These are phyloP conservation scores for Bradypodion pumilum DNA, from an alignment of 2,797 vertebrate species.

Conservation along the genomic window DNA sequence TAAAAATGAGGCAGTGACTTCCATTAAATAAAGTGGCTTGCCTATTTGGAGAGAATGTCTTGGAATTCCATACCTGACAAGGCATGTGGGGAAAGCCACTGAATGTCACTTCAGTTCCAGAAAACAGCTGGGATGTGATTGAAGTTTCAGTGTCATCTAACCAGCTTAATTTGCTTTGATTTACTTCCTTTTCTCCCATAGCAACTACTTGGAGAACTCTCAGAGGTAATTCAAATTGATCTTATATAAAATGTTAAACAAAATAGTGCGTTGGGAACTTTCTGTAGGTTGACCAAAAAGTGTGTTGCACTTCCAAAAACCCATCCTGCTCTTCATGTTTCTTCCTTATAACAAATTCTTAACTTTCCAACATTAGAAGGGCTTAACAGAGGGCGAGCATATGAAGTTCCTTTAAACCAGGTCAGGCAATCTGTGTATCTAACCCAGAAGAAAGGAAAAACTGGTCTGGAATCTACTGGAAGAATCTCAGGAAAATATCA, in stretches of 20 bases:
- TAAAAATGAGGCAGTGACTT: too few relatives aligned
- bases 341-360: background rate
- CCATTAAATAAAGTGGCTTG: too few relatives aligned
- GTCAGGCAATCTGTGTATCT: background rate
- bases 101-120: background rate
- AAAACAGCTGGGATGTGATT: constrained; percentile 9
- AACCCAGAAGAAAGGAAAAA: background rate
- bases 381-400: background rate
- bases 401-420: background rate
- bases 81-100: too few relatives aligned
- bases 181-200: constrained; percentile 74
- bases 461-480: background rate
- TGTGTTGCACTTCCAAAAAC: background rate
- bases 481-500: too few relatives aligned
- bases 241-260: constrained; percentile 38
- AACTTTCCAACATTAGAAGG: background rate
- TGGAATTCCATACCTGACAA: too few relatives aligned
- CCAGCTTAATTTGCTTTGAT: constrained; percentile 66
- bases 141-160: constrained; percentile 46
- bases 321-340: too few relatives aligned
- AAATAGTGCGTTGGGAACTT: background rate
- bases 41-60: too few relatives aligned
- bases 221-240: constrained; percentile 87
- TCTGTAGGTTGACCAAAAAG: background rate
- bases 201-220: constrained; percentile 95